Base-by-base conservation (phyloP, 2,113 vertebrate genomes). In the Cnemophilus loriae region DNA sequence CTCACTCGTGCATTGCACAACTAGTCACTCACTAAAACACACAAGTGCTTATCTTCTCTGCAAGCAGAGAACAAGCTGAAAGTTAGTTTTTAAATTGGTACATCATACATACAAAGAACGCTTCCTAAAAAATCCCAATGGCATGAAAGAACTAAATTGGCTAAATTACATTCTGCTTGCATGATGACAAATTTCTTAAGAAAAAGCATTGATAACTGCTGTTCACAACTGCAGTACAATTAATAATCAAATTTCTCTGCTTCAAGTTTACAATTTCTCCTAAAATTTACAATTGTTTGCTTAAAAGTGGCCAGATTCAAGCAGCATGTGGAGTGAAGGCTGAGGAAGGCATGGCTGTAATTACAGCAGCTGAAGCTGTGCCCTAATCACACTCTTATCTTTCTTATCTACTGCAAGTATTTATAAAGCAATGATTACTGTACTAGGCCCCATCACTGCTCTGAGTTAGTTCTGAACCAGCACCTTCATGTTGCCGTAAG, bases 361-460 rank as follows among this genome's bases (percentile, higher is more conserved):
- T 87, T 87, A 82, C 23, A 82, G 83, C 32, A 87, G 79, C 88
- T 82, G 74, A 84, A 84, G 84, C 56, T 13, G 74, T 75, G 65
- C 76, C 73, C 60, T 95, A 92, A 96, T 96, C 95, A 84, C 65
- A 47, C 61, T 80, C 75, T 96, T 95, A 96, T 95, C 96, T 95
- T 74, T 41, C 93, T 96, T 93, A 94, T 89, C 96, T 94, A 35
- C 80, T 75, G 21, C 1, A 87, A 95, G 95, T 82, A 76, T 90
- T 96, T 96, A 94, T 93, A 92, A 88, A 94, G 92, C 79, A 78
- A 32, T 46, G 53, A 84, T 89, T 87, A 87, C 92, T 53, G 47
- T 53, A 57, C 56, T 57, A 65, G 90, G 95, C 95, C 76, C 53
- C 46, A 75, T 93, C 77, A 28, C 83, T 39, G 32, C 67, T 63